Conservation (phyloP, 1,140 invertebrate genomes). For the Dreissena polymorpha region DNA sequence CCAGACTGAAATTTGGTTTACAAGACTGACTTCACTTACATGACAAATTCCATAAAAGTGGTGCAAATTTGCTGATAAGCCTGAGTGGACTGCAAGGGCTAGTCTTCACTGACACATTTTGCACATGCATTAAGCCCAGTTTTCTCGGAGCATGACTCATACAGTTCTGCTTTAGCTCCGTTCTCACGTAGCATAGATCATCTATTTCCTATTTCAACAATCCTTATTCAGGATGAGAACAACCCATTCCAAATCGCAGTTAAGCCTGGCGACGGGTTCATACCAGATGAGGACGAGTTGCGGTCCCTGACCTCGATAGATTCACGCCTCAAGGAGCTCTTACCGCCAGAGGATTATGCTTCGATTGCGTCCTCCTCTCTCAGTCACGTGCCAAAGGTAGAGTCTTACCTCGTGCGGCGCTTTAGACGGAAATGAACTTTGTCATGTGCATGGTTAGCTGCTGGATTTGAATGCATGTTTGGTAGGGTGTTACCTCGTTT, state of each 20-base stretch:
- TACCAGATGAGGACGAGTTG: slow-evolving; percentile 60
- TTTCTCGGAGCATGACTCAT: too few species aligned
- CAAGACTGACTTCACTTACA: too few species aligned
- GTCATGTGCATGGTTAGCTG: not conserved
- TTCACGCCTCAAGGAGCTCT: slow-evolving; percentile 59
- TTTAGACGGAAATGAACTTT: slow-evolving; percentile 35
- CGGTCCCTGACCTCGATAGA: slow-evolving; percentile 66
- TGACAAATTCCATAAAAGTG: too few species aligned
- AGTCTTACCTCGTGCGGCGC: slow-evolving; percentile 39
- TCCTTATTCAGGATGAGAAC: slow-evolving; percentile 45
- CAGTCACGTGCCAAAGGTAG: slow-evolving; percentile 52
- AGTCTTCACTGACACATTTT: too few species aligned
- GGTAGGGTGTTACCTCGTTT: slow-evolving; percentile 16
- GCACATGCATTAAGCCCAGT: too few species aligned
- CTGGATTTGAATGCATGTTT: not conserved
- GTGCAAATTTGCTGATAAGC: too few species aligned
- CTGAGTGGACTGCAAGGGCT: too few species aligned
- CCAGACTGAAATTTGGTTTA: too few species aligned
- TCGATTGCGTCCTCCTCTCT: slow-evolving; percentile 55
- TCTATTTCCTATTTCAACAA: too few species aligned
- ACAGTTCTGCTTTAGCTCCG: too few species aligned
- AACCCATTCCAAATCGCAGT: slow-evolving; percentile 68
- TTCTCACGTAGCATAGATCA: too few species aligned
- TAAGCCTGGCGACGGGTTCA: slow-evolving; percentile 67
- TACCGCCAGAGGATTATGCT: slow-evolving; percentile 70